These are phyloP conservation scores for Drosophila infuscata DNA, from an alignment of 2,888 invertebrate species.

Conservation along the genomic window DNA sequence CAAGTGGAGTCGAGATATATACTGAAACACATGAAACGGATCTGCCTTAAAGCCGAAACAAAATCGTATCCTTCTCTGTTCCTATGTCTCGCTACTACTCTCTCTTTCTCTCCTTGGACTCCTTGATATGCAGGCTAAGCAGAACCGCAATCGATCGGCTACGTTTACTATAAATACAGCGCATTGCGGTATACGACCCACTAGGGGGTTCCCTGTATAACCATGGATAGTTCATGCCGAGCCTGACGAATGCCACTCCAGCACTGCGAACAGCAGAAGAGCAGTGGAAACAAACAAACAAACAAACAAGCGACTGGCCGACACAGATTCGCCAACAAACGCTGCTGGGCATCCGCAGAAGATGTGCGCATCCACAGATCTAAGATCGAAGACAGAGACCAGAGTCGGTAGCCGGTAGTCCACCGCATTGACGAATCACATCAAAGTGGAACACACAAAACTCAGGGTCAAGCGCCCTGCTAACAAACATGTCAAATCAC, in stretches of 20 bases:
- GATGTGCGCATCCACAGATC: slow-evolving; percentile 5
- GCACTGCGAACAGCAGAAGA: slow-evolving; percentile 23
- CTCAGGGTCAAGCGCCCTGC: slow-evolving; percentile 66
- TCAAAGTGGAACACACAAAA: slow-evolving; percentile 80
- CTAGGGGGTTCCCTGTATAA: slow-evolving; percentile 25
- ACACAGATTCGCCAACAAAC: slow-evolving; percentile 79
- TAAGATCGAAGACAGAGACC: slow-evolving; percentile 12
- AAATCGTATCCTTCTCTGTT: background rate
- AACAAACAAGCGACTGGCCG: slow-evolving; percentile 35
- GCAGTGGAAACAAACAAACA: slow-evolving; percentile 29
- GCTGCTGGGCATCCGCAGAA: slow-evolving; percentile 66
- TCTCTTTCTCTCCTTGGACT: background rate
- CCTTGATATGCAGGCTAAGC: slow-evolving; percentile 36
- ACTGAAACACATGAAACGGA: background rate
- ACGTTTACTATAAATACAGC: slow-evolving; percentile 78
- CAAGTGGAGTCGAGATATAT: background rate
- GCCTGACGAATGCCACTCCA: slow-evolving; percentile 58
- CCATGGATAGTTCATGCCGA: slow-evolving; percentile 29
- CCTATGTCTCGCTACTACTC: background rate
- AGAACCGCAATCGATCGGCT: slow-evolving; percentile 71
- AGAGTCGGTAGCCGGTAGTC: slow-evolving; percentile 71
- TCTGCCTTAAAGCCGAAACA: background rate
- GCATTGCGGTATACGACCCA: slow-evolving; percentile 62
- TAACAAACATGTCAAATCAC: slow-evolving; percentile 77
- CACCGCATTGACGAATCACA: slow-evolving; percentile 83